Percentiles rank a stretch among this genome's conserved stretches.
Evolutionary conservation across 2,797 vertebrate species (phyloP).

Genomic region (Sebastes wilsoni): DNA sequence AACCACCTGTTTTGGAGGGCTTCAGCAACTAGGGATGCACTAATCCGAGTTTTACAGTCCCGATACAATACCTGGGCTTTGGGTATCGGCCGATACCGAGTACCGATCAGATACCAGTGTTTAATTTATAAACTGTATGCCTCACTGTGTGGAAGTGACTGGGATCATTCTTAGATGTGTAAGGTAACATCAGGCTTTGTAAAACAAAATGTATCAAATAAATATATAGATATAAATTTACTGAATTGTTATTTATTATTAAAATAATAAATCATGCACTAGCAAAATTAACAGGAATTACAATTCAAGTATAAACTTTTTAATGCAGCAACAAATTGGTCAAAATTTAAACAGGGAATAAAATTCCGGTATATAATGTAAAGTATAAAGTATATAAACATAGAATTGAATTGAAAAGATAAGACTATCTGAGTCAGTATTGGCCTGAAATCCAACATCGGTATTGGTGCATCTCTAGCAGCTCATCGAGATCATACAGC

Average conservation of each 20-base stretch:
- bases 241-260: too few species aligned
- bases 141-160: background rate
- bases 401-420: too few species aligned
- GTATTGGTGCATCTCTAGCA: too few species aligned
- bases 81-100: background rate
- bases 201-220: background rate
- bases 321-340: too few species aligned
- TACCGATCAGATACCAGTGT: background rate
- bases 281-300: too few species aligned
- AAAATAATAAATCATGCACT: too few species aligned
- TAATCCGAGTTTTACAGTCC: background rate
- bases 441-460: too few species aligned
- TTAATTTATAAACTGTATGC: background rate
- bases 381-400: too few species aligned
- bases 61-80: background rate
- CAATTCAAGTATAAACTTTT: too few species aligned
- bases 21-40: constrained; percentile 2
- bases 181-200: background rate
- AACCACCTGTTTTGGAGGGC: constrained; percentile 7
- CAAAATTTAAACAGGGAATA: too few species aligned
- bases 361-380: too few species aligned
- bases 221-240: background rate
- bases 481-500: background rate
- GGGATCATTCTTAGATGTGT: background rate
- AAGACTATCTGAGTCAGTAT: too few species aligned